Evolutionary conservation across 2,888 invertebrate species (phyloP), one percentile per base, ranked within the genome.

Genomic region (Teleiodes luculella): DNA sequence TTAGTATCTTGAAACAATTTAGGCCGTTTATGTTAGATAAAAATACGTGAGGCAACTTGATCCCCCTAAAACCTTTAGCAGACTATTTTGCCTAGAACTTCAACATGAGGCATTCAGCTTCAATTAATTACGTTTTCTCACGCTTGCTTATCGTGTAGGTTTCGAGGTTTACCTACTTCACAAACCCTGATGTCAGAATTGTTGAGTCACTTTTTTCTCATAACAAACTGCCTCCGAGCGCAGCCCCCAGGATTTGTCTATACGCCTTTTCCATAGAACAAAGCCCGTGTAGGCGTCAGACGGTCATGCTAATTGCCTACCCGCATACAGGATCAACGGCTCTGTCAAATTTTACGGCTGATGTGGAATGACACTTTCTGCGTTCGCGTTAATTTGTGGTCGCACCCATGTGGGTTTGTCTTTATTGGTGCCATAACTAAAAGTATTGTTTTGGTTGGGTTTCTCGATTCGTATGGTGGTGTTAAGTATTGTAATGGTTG

Each of bases 261-360:
- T 46, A 8, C 35, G 49, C 37, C 14, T 49, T 14, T 37, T 18
- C 10, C 20, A 8, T 36, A 37, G 49, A 37, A 43, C 36, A 36
- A 49, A 49, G 20, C 28, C 36, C 49, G 60, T 59, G 67, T 64
- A 65, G 69, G 69, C 67, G 68, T 60, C 54, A 35, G 57, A 64
- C 67, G 70, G 68, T 71, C 59, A 64, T 50, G 64, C 68, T 75
- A 72, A 75, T 70, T 73, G 72, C 64, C 53, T 61, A 65, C 68
- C 63, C 63, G 63, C 58, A 64, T 63, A 61, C 72, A 54, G 46
- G 55, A 50, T 41, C 37, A 41, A 30, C 37, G 31, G 10, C 31
- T 31, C 41, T 52, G 35, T 45, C 39, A 14, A 52, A 43, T 48
- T 54, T 55, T 51, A 57, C 51, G 46, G 20, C 20, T 53, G 46